Percentiles rank a stretch among this genome's conserved stretches.
Evolutionary conservation across 92 coral and sea anemone genomes (phyloP).

Genomic region (Palythoa grandis): DNA sequence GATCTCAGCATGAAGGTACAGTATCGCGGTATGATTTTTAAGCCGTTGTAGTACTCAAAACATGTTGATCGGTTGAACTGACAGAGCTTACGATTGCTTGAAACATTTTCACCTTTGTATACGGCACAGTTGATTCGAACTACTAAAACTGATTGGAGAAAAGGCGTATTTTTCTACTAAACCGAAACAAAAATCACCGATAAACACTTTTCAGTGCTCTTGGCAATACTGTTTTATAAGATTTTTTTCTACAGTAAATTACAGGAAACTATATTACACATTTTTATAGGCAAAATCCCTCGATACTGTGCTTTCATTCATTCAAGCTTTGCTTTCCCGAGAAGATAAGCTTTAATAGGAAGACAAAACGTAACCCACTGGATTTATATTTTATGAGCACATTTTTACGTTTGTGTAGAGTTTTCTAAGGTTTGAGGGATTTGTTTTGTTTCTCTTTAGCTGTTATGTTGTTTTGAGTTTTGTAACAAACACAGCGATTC

Average conservation of each 20-base stretch:
- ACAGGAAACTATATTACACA: neutral
- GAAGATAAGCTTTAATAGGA: neutral
- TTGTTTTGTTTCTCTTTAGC: neutral
- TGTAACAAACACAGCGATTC: neutral
- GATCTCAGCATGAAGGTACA: neutral
- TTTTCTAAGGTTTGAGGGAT: too few species aligned
- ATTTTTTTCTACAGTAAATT: neutral
- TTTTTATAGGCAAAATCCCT: neutral
- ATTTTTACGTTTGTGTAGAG: neutral
- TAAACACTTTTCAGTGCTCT: neutral
- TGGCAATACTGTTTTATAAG: neutral
- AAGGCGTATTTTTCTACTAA: neutral
- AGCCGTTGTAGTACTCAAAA: neutral
- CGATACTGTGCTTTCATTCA: neutral
- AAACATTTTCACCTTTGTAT: neutral
- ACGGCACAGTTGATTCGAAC: neutral
- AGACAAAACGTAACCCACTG: neutral
- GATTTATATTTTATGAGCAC: neutral
- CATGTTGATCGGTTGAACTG: neutral
- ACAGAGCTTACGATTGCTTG: neutral
- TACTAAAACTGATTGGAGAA: neutral
- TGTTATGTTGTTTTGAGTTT: neutral
- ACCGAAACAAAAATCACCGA: neutral
- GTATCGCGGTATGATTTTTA: neutral
- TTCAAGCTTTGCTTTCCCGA: neutral